Conservation (phyloP, 2,113 vertebrate genomes). For the Panurus biarmicus region DNA sequence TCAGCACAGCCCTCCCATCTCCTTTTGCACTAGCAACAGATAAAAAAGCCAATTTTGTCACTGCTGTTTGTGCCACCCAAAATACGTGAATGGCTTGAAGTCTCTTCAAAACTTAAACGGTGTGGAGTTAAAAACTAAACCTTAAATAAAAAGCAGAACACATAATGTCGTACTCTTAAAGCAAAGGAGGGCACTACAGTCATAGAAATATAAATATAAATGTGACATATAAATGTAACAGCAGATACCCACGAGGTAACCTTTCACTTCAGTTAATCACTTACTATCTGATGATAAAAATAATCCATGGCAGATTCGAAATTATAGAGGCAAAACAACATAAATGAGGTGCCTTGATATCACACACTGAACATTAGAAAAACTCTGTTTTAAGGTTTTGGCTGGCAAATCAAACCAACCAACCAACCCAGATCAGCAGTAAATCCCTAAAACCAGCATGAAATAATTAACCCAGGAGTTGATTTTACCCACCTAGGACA, state of each 20-base stretch:
- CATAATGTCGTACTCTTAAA: fast-evolving
- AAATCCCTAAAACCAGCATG: neutral
- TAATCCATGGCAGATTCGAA: neutral
- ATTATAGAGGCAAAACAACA: neutral
- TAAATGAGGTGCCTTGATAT: neutral
- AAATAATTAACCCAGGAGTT: neutral
- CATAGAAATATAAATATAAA: neutral
- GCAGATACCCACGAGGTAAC: neutral
- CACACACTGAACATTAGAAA: neutral
- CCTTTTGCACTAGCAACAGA: neutral
- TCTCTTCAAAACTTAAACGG: neutral
- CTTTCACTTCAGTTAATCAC: neutral
- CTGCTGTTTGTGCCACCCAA: neutral
- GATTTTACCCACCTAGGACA: neutral
- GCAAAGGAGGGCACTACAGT: neutral
- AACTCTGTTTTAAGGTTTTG: neutral
- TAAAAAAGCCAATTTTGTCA: neutral
- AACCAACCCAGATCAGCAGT: neutral
- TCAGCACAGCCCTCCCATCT: neutral
- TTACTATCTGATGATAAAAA: neutral
- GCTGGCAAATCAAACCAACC: neutral
- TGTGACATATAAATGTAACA: neutral
- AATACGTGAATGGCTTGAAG: neutral
- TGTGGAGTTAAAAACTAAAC: neutral
- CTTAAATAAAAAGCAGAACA: neutral